Conservation (phyloP, 2,888 invertebrate genomes). For the Macaria notata region DNA sequence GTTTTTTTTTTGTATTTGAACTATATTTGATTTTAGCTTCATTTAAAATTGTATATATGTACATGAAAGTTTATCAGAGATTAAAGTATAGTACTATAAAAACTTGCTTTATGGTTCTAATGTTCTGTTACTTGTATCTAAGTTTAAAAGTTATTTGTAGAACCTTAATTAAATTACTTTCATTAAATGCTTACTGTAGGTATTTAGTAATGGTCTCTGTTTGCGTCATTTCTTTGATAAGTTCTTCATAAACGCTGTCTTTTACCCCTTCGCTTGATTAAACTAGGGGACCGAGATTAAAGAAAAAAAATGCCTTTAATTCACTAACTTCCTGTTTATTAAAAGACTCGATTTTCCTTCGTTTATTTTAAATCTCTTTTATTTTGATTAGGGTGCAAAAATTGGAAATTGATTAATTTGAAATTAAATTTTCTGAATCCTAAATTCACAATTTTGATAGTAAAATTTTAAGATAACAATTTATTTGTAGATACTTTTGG, state of each 20-base stretch:
- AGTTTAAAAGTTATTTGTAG: too few relatives aligned
- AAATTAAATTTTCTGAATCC: conserved; percentile 20
- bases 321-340: conserved; percentile 35
- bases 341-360: conserved; percentile 29
- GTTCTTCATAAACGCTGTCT: conserved; percentile 23
- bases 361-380: conserved; percentile 34
- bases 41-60: too few relatives aligned
- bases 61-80: too few relatives aligned
- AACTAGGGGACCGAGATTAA: conserved; percentile 15
- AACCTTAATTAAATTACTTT: too few relatives aligned
- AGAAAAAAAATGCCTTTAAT: conserved; percentile 27
- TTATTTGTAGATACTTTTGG: too few relatives aligned
- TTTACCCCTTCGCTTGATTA: conserved; percentile 27
- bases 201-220: background rate
- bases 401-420: conserved; percentile 14
- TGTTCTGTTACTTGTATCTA: too few relatives aligned
- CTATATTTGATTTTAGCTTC: too few relatives aligned
- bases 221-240: conserved; percentile 11
- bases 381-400: conserved; percentile 33
- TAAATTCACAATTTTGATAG: background rate
- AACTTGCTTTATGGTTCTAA: too few relatives aligned
- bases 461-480: too few relatives aligned
- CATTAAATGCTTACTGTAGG: too few relatives aligned
- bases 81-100: too few relatives aligned
- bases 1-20: too few relatives aligned